A percentile compares a stretch with the other conserved stretches of the same genome.
phyloP scores from a whole-genome alignment of 1,140 invertebrate species.

The Pseudomyrmex sp. region DNA sequence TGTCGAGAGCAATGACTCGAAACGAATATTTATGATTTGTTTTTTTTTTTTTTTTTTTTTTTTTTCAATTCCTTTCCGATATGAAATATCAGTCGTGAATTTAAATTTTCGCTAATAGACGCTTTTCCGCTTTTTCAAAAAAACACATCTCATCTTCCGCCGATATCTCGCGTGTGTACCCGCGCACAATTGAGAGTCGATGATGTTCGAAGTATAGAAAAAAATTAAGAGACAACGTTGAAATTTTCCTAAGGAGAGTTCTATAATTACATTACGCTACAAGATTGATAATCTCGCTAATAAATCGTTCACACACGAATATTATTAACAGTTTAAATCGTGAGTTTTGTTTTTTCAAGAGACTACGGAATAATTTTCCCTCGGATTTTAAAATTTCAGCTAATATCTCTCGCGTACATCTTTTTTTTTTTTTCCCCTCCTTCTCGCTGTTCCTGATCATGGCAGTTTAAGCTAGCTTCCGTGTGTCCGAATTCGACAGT shows the following conservation, averaged over 20 bases:
- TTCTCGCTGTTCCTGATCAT: constrained; percentile 66
- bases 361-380: constrained; percentile 2
- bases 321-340: constrained; percentile 24
- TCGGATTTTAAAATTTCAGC: constrained; percentile 53
- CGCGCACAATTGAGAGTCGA: constrained; percentile 7
- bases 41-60: no score
- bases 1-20: constrained; percentile 11
- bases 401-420: constrained; percentile 54
- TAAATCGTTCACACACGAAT: constrained; percentile 8
- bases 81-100: neutral
- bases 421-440: constrained; percentile 10
- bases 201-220: neutral
- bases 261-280: constrained; percentile 31
- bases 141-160: neutral
- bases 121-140: neutral
- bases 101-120: constrained; percentile 3
- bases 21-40: constrained; percentile 16
- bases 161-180: constrained; percentile 26
- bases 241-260: constrained; percentile 52
- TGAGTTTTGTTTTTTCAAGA: constrained; percentile 36
- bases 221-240: neutral
- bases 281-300: constrained; percentile 31
- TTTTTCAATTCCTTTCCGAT: no score
- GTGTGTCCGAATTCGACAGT: constrained; percentile 76
- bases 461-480: constrained; percentile 84